Evolutionary conservation across 1,140 invertebrate genomes (phyloP).

Genomic region (Cephus cinctus): DNA sequence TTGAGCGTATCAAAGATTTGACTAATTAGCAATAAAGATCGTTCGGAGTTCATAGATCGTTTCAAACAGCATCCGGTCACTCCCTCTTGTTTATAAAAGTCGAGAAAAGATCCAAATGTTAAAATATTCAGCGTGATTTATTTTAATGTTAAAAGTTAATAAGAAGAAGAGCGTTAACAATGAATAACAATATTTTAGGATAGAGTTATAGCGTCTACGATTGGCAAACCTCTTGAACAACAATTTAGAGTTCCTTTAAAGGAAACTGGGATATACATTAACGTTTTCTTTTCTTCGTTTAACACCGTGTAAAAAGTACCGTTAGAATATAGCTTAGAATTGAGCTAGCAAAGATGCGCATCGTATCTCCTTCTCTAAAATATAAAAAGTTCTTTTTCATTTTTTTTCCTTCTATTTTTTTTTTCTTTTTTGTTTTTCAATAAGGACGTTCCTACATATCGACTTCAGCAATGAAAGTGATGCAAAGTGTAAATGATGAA

Average conservation of each 20-base stretch:
- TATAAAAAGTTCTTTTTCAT: too few species aligned
- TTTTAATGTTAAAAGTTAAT: constrained; percentile 48
- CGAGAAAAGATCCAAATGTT: constrained; percentile 41
- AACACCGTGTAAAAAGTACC: constrained; percentile 3
- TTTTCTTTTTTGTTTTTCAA: too few species aligned
- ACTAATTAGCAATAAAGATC: too few species aligned
- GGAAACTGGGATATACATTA: constrained; percentile 33
- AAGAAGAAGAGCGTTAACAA: constrained; percentile 51
- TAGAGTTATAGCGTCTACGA: constrained; percentile 41
- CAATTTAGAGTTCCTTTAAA: constrained; percentile 42
- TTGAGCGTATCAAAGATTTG: too few species aligned
- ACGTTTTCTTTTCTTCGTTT: neutral
- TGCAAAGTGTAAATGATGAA: too few species aligned
- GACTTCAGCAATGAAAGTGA: too few species aligned
- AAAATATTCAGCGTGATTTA: constrained; percentile 38
- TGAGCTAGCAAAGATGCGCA: constrained; percentile 5
- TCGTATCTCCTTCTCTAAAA: neutral
- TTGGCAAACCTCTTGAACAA: constrained; percentile 49
- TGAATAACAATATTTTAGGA: constrained; percentile 45
- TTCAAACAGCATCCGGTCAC: too few species aligned
- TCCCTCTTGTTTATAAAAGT: too few species aligned
- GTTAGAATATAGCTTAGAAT: neutral
- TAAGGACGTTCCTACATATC: too few species aligned
- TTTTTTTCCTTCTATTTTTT: too few species aligned
- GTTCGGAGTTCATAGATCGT: too few species aligned